Conservation (phyloP, 2,113 vertebrate species). For the Chaetops frenatus region DNA sequence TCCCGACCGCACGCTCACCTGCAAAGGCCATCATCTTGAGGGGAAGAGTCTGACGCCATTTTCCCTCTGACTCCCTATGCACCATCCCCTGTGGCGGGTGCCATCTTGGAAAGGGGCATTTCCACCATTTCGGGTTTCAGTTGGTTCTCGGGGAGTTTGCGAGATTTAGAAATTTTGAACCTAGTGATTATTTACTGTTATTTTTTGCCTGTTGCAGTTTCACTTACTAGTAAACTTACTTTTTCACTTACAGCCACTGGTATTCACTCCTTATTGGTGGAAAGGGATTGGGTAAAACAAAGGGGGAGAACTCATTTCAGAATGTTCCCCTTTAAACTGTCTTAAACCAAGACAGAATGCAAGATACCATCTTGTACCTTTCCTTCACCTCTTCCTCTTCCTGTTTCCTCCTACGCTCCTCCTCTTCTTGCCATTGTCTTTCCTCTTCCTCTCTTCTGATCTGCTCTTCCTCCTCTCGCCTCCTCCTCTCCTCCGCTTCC, state of each 20-base stretch:
- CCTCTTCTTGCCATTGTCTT: constrained; percentile 61
- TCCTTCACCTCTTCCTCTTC: constrained; percentile 59
- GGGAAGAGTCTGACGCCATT: not conserved
- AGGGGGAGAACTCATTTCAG: not conserved
- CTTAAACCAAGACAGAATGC: not conserved
- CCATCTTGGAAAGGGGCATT: not conserved
- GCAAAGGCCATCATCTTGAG: not conserved
- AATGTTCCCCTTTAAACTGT: not conserved
- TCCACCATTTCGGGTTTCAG: not conserved
- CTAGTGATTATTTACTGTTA: not conserved
- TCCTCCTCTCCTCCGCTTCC: constrained; percentile 68
- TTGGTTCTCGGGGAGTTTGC: not conserved
- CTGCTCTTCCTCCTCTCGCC: constrained; percentile 50
- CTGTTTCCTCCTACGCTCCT: constrained; percentile 61
- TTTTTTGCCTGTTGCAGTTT: not conserved
- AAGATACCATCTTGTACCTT: constrained; percentile 50
- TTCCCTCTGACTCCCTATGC: not conserved
- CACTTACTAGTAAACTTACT: not conserved
- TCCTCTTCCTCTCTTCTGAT: constrained; percentile 69
- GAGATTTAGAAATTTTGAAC: not conserved
- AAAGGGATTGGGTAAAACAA: not conserved
- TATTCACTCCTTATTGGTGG: not conserved
- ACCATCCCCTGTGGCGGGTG: fast-evolving
- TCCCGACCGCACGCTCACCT: fast-evolving
- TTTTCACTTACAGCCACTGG: not conserved